Conservation (phyloP, 1,140 invertebrate genomes). For the Diachasma alloeum region DNA sequence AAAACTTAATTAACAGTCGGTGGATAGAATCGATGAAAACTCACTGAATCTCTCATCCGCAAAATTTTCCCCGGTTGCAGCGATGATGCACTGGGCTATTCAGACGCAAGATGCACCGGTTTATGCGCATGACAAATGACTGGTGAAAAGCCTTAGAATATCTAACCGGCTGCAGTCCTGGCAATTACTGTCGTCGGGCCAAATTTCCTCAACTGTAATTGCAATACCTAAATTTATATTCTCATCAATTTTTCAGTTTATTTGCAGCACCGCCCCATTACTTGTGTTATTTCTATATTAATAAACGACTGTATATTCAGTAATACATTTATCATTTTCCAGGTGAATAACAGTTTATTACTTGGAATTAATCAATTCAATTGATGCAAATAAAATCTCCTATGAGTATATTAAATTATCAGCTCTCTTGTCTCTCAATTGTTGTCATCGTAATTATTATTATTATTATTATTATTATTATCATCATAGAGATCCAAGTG, state of each 20-base stretch:
- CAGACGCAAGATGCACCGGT: neutral
- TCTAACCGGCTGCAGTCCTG: neutral
- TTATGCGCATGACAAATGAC: neutral
- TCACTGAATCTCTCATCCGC: conserved; percentile 7
- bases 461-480: conserved; percentile 11
- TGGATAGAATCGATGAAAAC: conserved; percentile 42
- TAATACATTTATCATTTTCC: no score
- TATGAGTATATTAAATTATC: no score
- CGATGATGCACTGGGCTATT: neutral
- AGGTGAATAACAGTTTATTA: no score
- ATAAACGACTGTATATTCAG: neutral
- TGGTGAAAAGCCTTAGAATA: neutral
- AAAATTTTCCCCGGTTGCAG: neutral
- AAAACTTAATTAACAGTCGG: conserved; percentile 59
- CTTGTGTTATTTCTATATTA: neutral
- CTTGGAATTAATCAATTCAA: no score
- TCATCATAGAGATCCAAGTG: neutral
- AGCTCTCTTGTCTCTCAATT: neutral
- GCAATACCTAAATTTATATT: neutral
- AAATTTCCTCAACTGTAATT: neutral
- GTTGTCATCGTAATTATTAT: neutral
- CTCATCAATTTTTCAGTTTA: neutral
- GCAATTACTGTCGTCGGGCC: neutral
- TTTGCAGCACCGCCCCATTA: neutral
- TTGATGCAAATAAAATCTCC: no score